Evolutionary conservation across 2,888 invertebrate species (phyloP).

Genomic region (Euzetes globulus): DNA sequence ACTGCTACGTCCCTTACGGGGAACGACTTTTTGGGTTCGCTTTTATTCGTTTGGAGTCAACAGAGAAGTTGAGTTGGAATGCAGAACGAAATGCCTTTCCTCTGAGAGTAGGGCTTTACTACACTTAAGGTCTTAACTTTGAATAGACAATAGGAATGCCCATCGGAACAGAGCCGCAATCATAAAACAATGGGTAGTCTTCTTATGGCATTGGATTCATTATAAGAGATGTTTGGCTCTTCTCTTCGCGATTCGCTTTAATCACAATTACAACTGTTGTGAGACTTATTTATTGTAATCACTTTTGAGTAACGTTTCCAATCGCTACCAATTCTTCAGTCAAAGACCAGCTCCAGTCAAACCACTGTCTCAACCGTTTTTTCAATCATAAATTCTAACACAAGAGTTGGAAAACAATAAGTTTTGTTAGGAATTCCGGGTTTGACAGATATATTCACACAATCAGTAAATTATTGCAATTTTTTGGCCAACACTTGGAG

Average conservation of each 20-base stretch:
- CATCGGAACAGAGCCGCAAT: conserved; percentile 2
- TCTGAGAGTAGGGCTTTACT: background rate
- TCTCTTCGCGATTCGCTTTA: background rate
- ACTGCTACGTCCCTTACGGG: background rate
- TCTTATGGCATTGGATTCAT: background rate
- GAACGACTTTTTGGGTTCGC: conserved; percentile 14
- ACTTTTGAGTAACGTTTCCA: background rate
- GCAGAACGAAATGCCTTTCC: conserved; percentile 1
- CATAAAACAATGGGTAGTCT: conserved; percentile 22
- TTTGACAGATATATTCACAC: background rate
- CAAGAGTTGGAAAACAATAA: no score
- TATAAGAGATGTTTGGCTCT: background rate
- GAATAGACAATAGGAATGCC: conserved; percentile 9
- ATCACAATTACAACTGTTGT: background rate
- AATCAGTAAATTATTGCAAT: background rate
- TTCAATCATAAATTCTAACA: no score
- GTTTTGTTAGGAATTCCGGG: no score
- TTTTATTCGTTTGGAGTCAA: conserved; percentile 1
- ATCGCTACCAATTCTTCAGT: background rate
- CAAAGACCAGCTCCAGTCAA: background rate
- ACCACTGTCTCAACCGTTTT: background rate
- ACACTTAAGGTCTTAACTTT: background rate
- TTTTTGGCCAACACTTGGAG: no score
- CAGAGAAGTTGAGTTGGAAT: conserved; percentile 5
- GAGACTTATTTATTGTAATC: background rate